phyloP scores from a whole-genome alignment of 1,140 invertebrate species.

The Ostrea denselamellosa region DNA sequence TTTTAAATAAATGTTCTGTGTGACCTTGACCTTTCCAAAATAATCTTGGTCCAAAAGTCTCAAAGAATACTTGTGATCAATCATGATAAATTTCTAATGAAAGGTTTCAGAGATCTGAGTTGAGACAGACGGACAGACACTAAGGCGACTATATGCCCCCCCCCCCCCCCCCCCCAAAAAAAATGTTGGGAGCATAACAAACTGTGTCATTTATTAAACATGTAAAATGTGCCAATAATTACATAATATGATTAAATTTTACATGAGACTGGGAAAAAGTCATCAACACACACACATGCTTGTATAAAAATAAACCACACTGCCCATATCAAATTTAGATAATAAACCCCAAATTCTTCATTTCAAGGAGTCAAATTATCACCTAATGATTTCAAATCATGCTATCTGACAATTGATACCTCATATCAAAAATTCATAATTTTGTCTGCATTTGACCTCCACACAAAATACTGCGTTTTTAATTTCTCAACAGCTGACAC shows the following conservation, averaged over 20 bases:
- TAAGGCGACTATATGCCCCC: too few species aligned
- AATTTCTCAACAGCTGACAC: neutral
- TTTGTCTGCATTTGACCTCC: neutral
- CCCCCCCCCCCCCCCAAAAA: too few species aligned
- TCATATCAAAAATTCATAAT: constrained; percentile 30
- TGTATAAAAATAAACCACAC: neutral
- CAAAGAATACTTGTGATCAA: too few species aligned
- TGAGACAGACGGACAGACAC: too few species aligned
- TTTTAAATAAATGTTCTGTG: too few species aligned
- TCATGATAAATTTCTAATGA: too few species aligned
- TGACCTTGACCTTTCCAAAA: too few species aligned
- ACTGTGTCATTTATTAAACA: too few species aligned
- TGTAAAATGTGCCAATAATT: neutral
- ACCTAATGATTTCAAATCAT: constrained; percentile 21
- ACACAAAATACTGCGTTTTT: neutral
- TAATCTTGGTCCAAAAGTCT: too few species aligned
- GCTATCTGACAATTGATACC: constrained; percentile 22
- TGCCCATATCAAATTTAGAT: constrained; percentile 1
- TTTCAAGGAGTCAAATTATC: constrained; percentile 21
- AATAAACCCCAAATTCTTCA: constrained; percentile 1
- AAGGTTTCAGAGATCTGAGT: too few species aligned
- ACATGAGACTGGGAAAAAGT: neutral
- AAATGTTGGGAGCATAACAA: too few species aligned
- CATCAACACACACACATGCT: neutral
- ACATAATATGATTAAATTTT: neutral